These are phyloP conservation scores for Criorhina ranunculi DNA, from an alignment of 2,888 invertebrate genomes.

Conservation along the genomic window DNA sequence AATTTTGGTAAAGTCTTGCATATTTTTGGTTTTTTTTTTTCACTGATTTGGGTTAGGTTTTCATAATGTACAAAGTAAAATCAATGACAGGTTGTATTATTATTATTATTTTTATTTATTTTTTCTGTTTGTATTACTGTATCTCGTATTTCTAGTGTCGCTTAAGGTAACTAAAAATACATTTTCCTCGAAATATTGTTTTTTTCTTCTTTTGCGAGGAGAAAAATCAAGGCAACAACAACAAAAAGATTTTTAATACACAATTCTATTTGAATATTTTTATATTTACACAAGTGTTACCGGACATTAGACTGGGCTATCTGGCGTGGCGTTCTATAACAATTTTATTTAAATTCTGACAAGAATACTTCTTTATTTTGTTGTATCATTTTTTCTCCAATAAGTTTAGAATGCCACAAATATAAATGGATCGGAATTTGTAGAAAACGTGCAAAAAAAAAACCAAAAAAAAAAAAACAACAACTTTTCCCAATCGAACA, in stretches of 20 bases:
- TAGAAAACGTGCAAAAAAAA: no score
- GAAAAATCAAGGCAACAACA: slow-evolving; percentile 27
- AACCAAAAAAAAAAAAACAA: no score
- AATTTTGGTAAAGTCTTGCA: no score
- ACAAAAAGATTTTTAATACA: slow-evolving; percentile 32
- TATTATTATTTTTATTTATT: no score
- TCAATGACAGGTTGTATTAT: slow-evolving; percentile 45
- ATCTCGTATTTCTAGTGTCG: slow-evolving; percentile 66
- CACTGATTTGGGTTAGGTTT: slow-evolving; percentile 7
- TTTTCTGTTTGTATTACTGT: slow-evolving; percentile 50
- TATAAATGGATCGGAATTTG: no score
- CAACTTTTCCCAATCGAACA: no score
- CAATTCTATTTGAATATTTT: slow-evolving; percentile 50
- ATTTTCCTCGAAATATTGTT: slow-evolving; percentile 43
- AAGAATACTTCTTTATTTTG: no score
- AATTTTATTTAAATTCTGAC: background rate
- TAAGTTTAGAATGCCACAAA: no score
- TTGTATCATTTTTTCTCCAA: no score
- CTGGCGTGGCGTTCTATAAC: background rate
- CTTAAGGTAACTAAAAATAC: slow-evolving; percentile 66
- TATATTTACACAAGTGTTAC: slow-evolving; percentile 59
- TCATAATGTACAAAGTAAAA: slow-evolving; percentile 35
- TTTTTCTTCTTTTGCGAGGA: slow-evolving; percentile 34
- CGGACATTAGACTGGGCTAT: background rate
- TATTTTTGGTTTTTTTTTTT: background rate